Base-by-base conservation (phyloP, 2,797 vertebrate genomes). In the Eupleurogrammus muticus region DNA sequence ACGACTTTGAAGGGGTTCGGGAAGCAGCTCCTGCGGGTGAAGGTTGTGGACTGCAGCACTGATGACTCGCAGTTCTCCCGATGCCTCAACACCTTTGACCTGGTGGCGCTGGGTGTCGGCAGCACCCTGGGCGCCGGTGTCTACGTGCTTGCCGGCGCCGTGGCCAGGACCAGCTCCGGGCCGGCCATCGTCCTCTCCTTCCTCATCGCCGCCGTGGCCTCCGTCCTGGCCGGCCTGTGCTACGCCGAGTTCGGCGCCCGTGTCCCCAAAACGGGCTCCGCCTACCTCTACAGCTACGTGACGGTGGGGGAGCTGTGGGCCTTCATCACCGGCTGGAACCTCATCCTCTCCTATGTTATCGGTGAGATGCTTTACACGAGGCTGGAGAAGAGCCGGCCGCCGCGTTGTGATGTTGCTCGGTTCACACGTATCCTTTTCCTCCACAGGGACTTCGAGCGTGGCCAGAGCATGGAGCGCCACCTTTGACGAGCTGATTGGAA, bases 241-340 rank as follows among this genome's bases (percentile, higher is more conserved):
- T 99, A 99, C 0, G 96, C 96, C 0, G 98, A 99, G 89, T 99
- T 99, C 0, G 98, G 98, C 0, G 97, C 97, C 2, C 94, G 98
- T 0, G 97, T 99, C 49, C 98, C 97, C 55, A 97, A 93, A 91
- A 97, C 98, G 0, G 98, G 98, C 47, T 99, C 98, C 0, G 98
- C 97, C 9, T 99, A 99, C 88, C 95, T 99, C 49, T 99, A 99
- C 75, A 99, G 96, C 89, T 99, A 99, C 0, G 97, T 99, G 70
- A 98, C 98, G 0, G 97, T 99, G 0, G 98, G 98, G 0, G 98
- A 99, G 74, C 93, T 99, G 46, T 96, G 94, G 96, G 98, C 97
- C 60, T 99, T 98, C 70, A 94, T 99, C 90, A 99, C 97, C 0
- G 98, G 98, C 23, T 99, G 98, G 98, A 99, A 98, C 90, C 91